A percentile compares a stretch with the other conserved stretches of the same genome.
phyloP scores from a whole-genome alignment of 2,797 vertebrate genomes.

The Chaenodraco wilsoni region DNA sequence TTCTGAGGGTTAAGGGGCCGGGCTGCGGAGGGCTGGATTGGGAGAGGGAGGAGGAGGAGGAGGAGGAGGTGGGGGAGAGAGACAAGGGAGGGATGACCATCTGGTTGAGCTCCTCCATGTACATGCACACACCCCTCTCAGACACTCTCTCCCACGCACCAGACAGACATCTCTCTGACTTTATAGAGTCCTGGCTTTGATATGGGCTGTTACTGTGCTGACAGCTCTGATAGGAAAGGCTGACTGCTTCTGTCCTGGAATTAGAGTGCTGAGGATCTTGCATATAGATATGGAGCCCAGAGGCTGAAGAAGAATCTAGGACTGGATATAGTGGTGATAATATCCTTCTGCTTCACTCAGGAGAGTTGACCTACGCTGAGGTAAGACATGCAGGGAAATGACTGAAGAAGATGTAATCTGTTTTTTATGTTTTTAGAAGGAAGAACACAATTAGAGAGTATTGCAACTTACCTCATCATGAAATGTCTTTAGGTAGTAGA shows the following conservation, averaged over 20 bases:
- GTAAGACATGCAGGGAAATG: constrained; percentile 68
- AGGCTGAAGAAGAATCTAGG: constrained; percentile 62
- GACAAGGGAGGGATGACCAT: constrained; percentile 78
- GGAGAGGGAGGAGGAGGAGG: constrained; percentile 41
- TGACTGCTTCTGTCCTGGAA: constrained; percentile 70
- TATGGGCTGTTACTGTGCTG: constrained; percentile 73
- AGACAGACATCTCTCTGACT: constrained; percentile 64
- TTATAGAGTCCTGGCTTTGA: constrained; percentile 66
- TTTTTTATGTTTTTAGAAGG: constrained; percentile 2
- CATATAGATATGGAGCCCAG: constrained; percentile 67
- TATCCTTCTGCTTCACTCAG: constrained; percentile 39
- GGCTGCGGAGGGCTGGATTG: constrained; percentile 60
- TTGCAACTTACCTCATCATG: constrained; percentile 9
- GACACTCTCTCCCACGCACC: constrained; percentile 63
- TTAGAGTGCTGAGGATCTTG: constrained; percentile 65
- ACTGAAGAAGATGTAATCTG: constrained; percentile 29
- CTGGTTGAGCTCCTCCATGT: constrained; percentile 78
- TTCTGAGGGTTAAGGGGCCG: constrained; percentile 69
- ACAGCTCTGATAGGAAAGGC: constrained; percentile 67
- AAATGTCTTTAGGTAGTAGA: not conserved
- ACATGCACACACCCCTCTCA: constrained; percentile 68
- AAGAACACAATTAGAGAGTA: not conserved
- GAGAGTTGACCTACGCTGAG: constrained; percentile 62
- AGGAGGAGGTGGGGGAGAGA: constrained; percentile 67
- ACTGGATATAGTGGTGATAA: constrained; percentile 58